Base-by-base conservation (phyloP, 2,888 invertebrate species). In the Busseola fusca region DNA sequence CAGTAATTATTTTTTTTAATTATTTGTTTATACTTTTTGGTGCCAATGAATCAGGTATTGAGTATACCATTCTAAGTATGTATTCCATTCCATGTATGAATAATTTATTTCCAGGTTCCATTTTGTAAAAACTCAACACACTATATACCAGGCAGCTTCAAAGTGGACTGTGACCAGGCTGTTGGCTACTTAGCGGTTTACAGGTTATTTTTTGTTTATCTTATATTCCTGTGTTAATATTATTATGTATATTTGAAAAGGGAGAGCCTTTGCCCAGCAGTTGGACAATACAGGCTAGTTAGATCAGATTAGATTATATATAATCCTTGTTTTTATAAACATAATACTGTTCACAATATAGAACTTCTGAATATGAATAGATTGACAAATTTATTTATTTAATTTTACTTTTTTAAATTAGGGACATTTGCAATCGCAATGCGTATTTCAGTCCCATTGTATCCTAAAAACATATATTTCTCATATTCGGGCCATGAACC, bases 151-250 rank as follows among this genome's bases (percentile, higher is more conserved):
- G 95, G 96, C 30, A 92, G 96, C 60, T 95, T 96, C 56, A 96
- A 96, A 56, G 91, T 98, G 50, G 97, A 98, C 89, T 99, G 99
- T 93, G 96, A 97, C 81, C 96, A 97, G 85, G 98, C 98, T 48
- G 98, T 99, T 76, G 99, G 99, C 27, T 99, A 99, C 91, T 96
- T 99, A 90, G 99, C 99, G n/a, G 99, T 99, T n/a, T 99, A 99
- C 93, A 96, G 96, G 96, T 95, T 86, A 54, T n/a, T 66, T 10
- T 45, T 45, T 3, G 5, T 34, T n/a, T 56, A 50, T 63, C n/a
- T 52, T 34, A 63, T 63, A 21, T 42, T 40, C 9, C 12, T 27
- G 30, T 48, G 12, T 42, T 25, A 34, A 27, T 37, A n/a, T 58
- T 48, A 14, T 37, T 58, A 27, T 60, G 3, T n/a, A 50, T 50